These are phyloP conservation scores for Aleadryas rufinucha DNA, from an alignment of 2,113 vertebrate species.

Conservation along the genomic window DNA sequence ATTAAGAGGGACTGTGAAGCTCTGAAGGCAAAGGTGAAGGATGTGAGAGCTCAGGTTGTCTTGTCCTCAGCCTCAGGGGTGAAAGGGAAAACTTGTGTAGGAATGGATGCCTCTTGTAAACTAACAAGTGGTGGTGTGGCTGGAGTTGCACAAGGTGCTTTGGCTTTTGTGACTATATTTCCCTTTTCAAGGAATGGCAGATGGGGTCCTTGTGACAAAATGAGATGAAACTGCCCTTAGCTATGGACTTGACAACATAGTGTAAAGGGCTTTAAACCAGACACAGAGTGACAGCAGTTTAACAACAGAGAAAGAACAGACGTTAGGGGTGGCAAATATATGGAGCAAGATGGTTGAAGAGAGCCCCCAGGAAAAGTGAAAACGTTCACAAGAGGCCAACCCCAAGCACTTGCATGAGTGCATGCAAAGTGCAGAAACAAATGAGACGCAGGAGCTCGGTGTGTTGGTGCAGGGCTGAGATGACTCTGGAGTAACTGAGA, in stretches of 20 bases:
- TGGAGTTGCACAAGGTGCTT: background rate
- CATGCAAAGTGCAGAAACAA: background rate
- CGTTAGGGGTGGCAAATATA: background rate
- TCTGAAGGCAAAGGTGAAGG: background rate
- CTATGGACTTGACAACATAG: background rate
- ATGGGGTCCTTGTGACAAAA: background rate
- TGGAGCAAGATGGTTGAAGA: background rate
- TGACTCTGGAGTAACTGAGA: background rate
- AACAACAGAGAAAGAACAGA: background rate
- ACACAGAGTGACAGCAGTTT: background rate
- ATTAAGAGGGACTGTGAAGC: background rate
- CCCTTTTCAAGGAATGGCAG: background rate
- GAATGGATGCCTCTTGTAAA: background rate
- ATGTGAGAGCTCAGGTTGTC: background rate
- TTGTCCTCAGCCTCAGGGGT: background rate
- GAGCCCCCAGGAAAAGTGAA: background rate
- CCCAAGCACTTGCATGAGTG: fast-evolving
- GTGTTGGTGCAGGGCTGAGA: background rate
- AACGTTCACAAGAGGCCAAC: background rate
- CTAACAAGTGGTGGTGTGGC: background rate
- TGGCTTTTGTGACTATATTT: background rate
- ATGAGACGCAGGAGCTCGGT: fast-evolving
- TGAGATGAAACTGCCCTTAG: background rate
- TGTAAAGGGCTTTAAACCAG: background rate
- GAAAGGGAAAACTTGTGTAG: background rate